Evolutionary conservation across 2,113 vertebrate species (phyloP), one percentile per base, ranked within the genome.

Genomic region (Vimba vimba): DNA sequence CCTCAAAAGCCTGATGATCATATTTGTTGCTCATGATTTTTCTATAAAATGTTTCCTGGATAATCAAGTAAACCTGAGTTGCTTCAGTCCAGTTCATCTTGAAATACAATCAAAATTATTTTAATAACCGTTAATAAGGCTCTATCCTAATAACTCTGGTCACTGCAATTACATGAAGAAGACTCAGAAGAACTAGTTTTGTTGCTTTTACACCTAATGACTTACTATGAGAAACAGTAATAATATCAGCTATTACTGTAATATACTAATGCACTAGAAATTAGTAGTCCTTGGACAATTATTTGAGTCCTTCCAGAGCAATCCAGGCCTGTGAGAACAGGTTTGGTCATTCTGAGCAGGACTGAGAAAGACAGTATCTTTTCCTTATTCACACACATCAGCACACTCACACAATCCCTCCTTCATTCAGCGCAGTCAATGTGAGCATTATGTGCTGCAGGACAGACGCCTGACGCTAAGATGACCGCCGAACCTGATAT

Each of bases 391-490:
- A 60, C 66, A 69, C 77, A 79, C 75, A 71, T 43, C 71, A 75
- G 76, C 30, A 69, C 57, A 71, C 86, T 64, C 47, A 45, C 64
- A 86, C 78, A 89, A 88, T 85, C 82, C 64, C 45, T 71, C 43
- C 82, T 88, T 78, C 71, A 59, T 82, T 25, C 21, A 57, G 62
- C 7, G 4, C 27, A 50, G n/a, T 88, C 86, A 89, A 89, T 88
- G 82, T 66, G 73, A 82, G 81, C 77, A 82, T 89, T 89, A 85
- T 88, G 78, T 79, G 80, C 33, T 11, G 6, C 74, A 59, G 45
- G 73, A 13, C 39, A 83, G 68, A 83, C 30, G 33, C 66, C 57
- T 7, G 45, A 25, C 79, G 79, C 50, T 85, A 27, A 71, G 84
- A 57, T 85, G 55, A 57, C 13, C 55, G 25, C 52, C 82, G 77